A percentile compares a stretch with the other conserved stretches of the same genome.
Evolutionary conservation across 2,797 vertebrate species (phyloP).

Genomic region (Crypturellus tataupa): DNA sequence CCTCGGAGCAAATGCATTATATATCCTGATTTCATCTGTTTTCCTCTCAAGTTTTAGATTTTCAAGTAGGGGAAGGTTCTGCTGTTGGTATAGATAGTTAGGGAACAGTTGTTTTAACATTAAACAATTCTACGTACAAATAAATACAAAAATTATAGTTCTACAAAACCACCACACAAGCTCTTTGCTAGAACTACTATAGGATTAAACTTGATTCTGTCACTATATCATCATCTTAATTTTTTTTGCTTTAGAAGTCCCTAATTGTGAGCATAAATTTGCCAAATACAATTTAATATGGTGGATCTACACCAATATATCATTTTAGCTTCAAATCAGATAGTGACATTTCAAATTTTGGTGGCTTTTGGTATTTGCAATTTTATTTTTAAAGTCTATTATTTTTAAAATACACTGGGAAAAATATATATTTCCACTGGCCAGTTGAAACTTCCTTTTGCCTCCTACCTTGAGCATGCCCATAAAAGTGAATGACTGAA

Average conservation of each 20-base stretch:
- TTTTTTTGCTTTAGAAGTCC: background rate
- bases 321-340: slow-evolving; percentile 4
- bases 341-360: background rate
- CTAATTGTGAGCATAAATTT: background rate
- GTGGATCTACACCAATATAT: background rate
- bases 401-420: background rate
- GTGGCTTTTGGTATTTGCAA: background rate
- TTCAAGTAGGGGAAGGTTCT: background rate
- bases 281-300: background rate
- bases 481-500: background rate
- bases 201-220: background rate
- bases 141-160: background rate
- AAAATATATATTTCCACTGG: background rate
- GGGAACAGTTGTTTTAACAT: background rate
- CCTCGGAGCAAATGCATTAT: background rate
- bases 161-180: background rate
- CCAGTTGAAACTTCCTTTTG: background rate
- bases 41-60: background rate
- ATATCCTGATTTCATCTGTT: background rate
- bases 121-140: background rate
- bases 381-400: background rate
- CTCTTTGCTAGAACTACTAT: background rate
- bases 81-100: background rate
- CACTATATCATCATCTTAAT: background rate
- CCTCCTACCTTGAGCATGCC: background rate